A percentile compares a stretch with the other conserved stretches of the same genome.
phyloP scores from a whole-genome alignment of 1,140 invertebrate species.

The Epicauta chinensis region DNA sequence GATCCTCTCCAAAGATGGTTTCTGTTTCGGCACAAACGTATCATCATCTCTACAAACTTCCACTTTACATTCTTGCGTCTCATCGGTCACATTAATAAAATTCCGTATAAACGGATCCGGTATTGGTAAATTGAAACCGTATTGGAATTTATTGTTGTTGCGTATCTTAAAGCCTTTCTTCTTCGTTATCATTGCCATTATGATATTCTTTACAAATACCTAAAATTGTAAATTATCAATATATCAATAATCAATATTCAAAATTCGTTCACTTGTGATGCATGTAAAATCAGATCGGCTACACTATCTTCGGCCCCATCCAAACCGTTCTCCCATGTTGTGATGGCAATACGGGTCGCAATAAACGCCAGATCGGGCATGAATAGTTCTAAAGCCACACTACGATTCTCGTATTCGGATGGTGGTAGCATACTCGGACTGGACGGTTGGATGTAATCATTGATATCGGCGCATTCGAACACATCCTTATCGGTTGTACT shows the following conservation, averaged over 20 bases:
- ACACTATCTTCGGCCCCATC: conserved; percentile 34
- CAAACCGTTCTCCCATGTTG: conserved; percentile 37
- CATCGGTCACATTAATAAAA: conserved; percentile 39
- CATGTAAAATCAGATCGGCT: conserved; percentile 31
- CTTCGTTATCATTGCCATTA: conserved; percentile 47
- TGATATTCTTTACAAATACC: conserved; percentile 48
- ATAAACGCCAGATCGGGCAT: conserved; percentile 36
- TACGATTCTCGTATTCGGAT: conserved; percentile 30
- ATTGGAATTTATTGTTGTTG: conserved; percentile 46
- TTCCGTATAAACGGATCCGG: conserved; percentile 51
- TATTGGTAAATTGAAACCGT: conserved; percentile 48
- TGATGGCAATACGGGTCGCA: conserved; percentile 29
- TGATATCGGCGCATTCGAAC: conserved; percentile 22
- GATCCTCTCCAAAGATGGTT: conserved; percentile 31
- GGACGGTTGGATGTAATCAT: conserved; percentile 30
- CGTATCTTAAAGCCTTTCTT: conserved; percentile 49
- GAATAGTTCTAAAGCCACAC: conserved; percentile 33
- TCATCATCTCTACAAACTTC: conserved; percentile 31
- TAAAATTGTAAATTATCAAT: too few relatives aligned
- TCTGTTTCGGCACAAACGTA: conserved; percentile 29
- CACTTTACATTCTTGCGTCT: conserved; percentile 29
- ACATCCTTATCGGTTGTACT: conserved; percentile 22
- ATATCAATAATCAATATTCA: too few relatives aligned
- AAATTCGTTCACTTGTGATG: conserved; percentile 35
- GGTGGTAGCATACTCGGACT: conserved; percentile 25